A percentile compares a stretch with the other conserved stretches of the same genome.
phyloP scores from a whole-genome alignment of 53 echinoderm and acorn worm species.

The Holothuria scabra region DNA sequence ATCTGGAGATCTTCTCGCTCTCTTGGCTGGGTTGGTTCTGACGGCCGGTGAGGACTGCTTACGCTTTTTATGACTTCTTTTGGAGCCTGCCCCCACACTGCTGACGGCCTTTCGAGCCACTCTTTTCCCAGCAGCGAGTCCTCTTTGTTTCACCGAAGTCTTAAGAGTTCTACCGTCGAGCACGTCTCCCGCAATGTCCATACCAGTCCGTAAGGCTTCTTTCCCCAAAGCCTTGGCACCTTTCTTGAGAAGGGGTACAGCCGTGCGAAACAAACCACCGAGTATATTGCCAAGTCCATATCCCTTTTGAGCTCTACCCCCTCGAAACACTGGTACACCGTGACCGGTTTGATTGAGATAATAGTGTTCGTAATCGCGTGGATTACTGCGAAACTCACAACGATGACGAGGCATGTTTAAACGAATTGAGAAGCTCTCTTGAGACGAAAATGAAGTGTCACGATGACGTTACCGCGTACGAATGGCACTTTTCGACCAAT shows the following conservation, averaged over 20 bases:
- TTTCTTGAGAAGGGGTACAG: conserved; percentile 52
- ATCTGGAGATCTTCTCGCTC: conserved; percentile 24
- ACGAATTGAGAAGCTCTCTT: no score
- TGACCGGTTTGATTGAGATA: no score
- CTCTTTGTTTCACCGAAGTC: conserved; percentile 26
- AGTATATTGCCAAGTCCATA: conserved; percentile 54
- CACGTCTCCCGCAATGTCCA: conserved; percentile 27
- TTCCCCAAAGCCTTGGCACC: conserved; percentile 30
- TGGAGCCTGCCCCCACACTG: neutral
- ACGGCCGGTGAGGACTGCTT: neutral
- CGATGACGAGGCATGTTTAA: no score
- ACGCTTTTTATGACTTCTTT: neutral
- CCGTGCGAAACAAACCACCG: conserved; percentile 47
- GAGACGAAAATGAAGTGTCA: no score
- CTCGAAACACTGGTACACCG: conserved; percentile 13
- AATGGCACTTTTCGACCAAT: no score
- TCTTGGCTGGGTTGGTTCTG: neutral
- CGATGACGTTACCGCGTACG: no score
- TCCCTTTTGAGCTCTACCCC: conserved; percentile 41
- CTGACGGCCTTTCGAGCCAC: neutral
- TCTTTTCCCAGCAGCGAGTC: conserved; percentile 11
- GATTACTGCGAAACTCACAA: neutral
- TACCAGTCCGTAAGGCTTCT: conserved; percentile 33
- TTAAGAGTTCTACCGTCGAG: conserved; percentile 32
- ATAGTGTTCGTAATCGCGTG: conserved; percentile 20